Evolutionary conservation across 1,140 invertebrate genomes (phyloP).

Genomic region (Samia ricini): DNA sequence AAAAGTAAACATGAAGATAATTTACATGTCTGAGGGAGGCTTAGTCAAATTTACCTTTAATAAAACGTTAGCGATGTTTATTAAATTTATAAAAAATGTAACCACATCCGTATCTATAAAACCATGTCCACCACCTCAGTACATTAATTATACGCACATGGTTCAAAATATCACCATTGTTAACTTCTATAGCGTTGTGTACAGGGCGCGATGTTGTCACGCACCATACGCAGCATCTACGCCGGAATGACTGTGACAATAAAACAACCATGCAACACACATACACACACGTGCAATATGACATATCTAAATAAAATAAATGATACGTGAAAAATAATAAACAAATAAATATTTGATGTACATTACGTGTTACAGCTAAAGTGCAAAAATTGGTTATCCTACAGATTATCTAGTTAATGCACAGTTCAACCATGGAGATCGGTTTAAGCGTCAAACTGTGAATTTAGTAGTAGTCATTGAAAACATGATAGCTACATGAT

Average conservation of each 20-base stretch:
- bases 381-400: too few species aligned
- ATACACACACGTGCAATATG: constrained; percentile 29
- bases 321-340: neutral
- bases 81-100: neutral
- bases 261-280: constrained; percentile 65
- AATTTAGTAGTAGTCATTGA: too few species aligned
- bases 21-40: neutral
- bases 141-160: constrained; percentile 58
- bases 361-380: too few species aligned
- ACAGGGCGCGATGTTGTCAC: constrained; percentile 46
- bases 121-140: neutral
- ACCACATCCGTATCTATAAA: neutral
- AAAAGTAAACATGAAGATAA: neutral
- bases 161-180: constrained; percentile 41
- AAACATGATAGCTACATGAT: too few species aligned
- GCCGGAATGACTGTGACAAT: constrained; percentile 66
- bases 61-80: neutral
- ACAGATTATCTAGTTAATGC: too few species aligned
- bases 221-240: constrained; percentile 67
- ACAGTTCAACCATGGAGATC: too few species aligned
- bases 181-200: constrained; percentile 52
- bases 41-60: neutral
- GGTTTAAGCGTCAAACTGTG: too few species aligned
- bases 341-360: too few species aligned
- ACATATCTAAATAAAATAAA: neutral